Conservation (phyloP, 2,113 vertebrate species). For the Myodes glareolus region DNA sequence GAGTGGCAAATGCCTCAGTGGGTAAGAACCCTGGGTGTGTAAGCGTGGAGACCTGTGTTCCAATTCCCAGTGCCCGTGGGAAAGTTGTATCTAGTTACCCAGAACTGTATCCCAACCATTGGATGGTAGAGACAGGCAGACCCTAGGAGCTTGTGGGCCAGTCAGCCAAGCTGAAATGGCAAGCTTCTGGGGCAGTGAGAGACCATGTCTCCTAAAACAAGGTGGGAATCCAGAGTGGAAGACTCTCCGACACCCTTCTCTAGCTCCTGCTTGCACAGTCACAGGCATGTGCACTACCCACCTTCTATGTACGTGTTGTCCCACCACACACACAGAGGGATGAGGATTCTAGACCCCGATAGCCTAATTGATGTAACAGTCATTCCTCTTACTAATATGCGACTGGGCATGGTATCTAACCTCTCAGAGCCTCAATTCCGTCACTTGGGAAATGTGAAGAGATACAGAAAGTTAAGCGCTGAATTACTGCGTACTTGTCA, state of each 20-base stretch:
- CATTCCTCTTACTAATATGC: neutral
- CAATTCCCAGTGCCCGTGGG: neutral
- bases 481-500: neutral
- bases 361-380: neutral
- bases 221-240: neutral
- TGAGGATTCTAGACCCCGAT: neutral
- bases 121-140: neutral
- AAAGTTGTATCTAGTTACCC: neutral
- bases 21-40: neutral
- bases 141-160: neutral
- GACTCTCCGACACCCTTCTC: neutral
- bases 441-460: constrained; percentile 33
- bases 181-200: neutral
- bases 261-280: neutral
- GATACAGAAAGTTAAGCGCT: neutral
- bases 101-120: neutral
- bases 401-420: constrained; percentile 7
- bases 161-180: neutral
- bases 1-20: neutral
- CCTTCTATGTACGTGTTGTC: too few species aligned
- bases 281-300: too few species aligned
- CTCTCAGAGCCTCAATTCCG: neutral
- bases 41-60: neutral
- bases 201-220: neutral
- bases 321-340: neutral